Evolutionary conservation across 2,888 invertebrate species (phyloP), one percentile per base, ranked within the genome.

Genomic region (Mythimna loreyi): DNA sequence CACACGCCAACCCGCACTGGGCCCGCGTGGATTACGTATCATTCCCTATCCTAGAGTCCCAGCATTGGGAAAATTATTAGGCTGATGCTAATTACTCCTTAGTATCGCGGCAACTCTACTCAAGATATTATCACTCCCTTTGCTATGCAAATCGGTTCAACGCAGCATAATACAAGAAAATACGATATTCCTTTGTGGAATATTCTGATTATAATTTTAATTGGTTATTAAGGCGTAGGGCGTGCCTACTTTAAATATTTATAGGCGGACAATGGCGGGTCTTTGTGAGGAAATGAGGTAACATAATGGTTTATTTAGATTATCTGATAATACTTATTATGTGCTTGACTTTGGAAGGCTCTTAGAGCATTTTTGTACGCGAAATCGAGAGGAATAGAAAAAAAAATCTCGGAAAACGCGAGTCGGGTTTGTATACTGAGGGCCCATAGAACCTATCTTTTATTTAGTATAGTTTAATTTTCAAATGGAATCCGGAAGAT

Each of bases 161-260:
- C 65, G 67, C 71, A 71, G 71, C 45, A 40, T 61, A 52, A 60
- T 58, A 21, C 40, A 71, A 80, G 76, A 80, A 80, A 72, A 82
- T 75, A 61, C 62, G 28, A 71, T 62, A 43, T 60, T 61, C 71
- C 80, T 80, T 82, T 67, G 83, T 59, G 2, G 49, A 36, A 57
- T 67, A 53, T 58, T 72, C 49, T 68, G 63, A 82, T 80, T 80
- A 80, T 72, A 80, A 80, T 80, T 68, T 82, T 80, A 82, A 80
- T 80, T 80, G 76, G 67, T 63, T 79, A 63, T 70, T 62, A 77
- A 71, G 36, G 58, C 58, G 9, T 23, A 16, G 9, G 36, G 50
- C 33, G 47, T 50, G 45, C 47, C 33, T 53, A 36, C 47, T 69
- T 77, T 77, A 58, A 80, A 77, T 77, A 77, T 77, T 77, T 52